A percentile compares a stretch with the other conserved stretches of the same genome.
Conservation (phyloP, 2,797 vertebrate genomes). For the Selene dorsalis region DNA sequence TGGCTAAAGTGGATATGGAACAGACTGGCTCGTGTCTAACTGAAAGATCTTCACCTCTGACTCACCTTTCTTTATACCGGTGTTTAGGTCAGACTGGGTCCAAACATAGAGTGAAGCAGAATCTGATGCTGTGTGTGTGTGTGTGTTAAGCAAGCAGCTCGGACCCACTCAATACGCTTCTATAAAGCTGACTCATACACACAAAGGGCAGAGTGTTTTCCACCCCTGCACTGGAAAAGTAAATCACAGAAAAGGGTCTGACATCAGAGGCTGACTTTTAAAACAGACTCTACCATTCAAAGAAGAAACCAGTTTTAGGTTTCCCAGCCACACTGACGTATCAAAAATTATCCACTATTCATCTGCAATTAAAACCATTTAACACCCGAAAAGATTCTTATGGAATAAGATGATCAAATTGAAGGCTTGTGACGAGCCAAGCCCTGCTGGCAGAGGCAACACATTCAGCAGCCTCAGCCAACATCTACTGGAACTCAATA, state of each 20-base stretch:
- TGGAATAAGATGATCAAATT: neutral
- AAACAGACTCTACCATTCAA: constrained; percentile 61
- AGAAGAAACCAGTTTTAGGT: constrained; percentile 12
- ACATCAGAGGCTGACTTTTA: constrained; percentile 58
- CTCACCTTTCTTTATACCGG: constrained; percentile 25
- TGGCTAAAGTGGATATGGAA: neutral
- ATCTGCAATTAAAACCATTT: constrained; percentile 13
- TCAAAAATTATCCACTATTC: neutral
- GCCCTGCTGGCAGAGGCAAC: constrained; percentile 24
- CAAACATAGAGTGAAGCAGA: constrained; percentile 31
- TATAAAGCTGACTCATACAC: constrained; percentile 55
- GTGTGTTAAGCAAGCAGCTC: constrained; percentile 53
- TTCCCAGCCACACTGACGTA: constrained; percentile 19
- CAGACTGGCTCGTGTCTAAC: neutral
- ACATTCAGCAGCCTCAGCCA: neutral
- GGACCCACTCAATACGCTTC: constrained; percentile 64
- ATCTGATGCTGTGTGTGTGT: constrained; percentile 30
- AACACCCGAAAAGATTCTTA: neutral
- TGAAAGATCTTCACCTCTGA: constrained; percentile 39
- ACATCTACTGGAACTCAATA: neutral
- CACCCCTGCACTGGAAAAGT: constrained; percentile 52
- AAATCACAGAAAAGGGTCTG: constrained; percentile 65
- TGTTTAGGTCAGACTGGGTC: constrained; percentile 20
- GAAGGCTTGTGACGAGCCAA: neutral
- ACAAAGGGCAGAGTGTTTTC: constrained; percentile 79